phyloP scores from a whole-genome alignment of 2,797 vertebrate genomes.

The Leptoclinus maculatus region DNA sequence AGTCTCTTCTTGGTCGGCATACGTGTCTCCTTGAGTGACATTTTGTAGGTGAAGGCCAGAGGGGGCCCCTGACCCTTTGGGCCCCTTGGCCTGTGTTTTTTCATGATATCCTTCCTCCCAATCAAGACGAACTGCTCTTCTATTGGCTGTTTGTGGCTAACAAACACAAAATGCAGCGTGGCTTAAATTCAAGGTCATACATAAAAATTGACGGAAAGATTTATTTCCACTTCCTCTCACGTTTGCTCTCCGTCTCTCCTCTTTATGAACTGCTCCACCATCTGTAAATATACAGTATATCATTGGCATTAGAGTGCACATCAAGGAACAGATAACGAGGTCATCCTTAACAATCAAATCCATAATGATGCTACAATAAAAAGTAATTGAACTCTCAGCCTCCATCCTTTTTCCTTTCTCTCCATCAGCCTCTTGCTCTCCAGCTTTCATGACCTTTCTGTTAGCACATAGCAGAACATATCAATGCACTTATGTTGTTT shows the following conservation, averaged over 20 bases:
- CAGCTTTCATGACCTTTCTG: constrained; percentile 3
- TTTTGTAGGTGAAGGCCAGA: too few species aligned
- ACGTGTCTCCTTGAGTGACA: too few species aligned
- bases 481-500: not conserved
- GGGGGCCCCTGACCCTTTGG: too few species aligned
- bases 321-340: not conserved
- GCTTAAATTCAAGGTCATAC: too few species aligned
- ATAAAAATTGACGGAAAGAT: not conserved
- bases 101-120: too few species aligned
- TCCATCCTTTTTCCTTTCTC: not conserved
- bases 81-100: too few species aligned
- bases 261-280: not conserved
- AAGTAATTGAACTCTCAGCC: not conserved
- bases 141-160: not conserved
- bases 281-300: not conserved
- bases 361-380: not conserved
- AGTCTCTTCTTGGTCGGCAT: too few species aligned
- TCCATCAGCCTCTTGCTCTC: not conserved
- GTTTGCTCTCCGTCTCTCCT: too few species aligned
- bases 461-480: not conserved
- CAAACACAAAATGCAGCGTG: not conserved
- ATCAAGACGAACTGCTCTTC: not conserved
- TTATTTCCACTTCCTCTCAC: not conserved
- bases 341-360: not conserved
- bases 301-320: not conserved